phyloP scores from a whole-genome alignment of 2,113 vertebrate species.

The Garra rufa region DNA sequence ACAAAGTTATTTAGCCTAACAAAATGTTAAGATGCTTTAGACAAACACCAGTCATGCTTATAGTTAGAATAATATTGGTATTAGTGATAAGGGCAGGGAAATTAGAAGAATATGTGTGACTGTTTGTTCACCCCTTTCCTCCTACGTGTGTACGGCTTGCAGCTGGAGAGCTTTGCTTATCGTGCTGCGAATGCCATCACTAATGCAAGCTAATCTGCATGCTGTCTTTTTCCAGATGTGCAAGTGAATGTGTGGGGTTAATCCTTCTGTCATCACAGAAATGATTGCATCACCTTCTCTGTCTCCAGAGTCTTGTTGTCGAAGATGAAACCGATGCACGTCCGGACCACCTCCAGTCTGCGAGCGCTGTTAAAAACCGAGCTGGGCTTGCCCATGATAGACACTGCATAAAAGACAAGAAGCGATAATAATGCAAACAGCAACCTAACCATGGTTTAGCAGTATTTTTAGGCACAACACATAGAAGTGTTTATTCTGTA shows the following conservation, averaged over 20 bases:
- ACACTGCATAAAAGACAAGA: conserved; percentile 76
- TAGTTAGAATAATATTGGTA: conserved; percentile 48
- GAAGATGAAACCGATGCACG: conserved; percentile 93
- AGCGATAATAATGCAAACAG: neutral
- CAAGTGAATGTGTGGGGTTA: conserved; percentile 26
- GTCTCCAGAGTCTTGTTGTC: conserved; percentile 97
- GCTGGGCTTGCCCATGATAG: conserved; percentile 87
- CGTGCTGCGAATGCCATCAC: conserved; percentile 25
- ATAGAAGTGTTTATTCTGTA: neutral
- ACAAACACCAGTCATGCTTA: conserved; percentile 43
- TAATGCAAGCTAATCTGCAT: conserved; percentile 37
- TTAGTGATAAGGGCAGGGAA: conserved; percentile 38
- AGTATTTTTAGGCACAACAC: neutral
- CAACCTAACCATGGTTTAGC: neutral
- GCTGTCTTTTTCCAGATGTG: conserved; percentile 36
- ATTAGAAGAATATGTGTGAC: conserved; percentile 51
- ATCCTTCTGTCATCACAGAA: conserved; percentile 50
- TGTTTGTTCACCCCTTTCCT: conserved; percentile 46
- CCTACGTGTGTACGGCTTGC: conserved; percentile 45
- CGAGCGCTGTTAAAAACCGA: conserved; percentile 97
- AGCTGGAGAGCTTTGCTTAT: conserved; percentile 55
- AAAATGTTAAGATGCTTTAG: conserved; percentile 24
- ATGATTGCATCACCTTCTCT: conserved; percentile 87
- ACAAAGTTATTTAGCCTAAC: conserved; percentile 41
- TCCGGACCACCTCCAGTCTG: conserved; percentile 94